Evolutionary conservation across 2,888 invertebrate species (phyloP).

Genomic region (Embidobia sp.): DNA sequence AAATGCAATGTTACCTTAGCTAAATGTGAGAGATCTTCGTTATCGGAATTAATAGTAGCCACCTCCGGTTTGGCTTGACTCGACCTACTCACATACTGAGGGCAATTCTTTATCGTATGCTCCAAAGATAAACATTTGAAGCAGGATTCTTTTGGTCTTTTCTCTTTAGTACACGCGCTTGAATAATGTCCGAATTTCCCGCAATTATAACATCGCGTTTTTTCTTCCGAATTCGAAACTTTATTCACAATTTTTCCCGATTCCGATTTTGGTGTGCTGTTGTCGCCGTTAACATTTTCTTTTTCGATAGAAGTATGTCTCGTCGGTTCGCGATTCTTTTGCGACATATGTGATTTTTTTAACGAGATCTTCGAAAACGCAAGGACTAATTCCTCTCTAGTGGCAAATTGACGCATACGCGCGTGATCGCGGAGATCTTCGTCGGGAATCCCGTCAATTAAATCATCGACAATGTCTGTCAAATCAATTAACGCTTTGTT

Average conservation of each 20-base stretch:
- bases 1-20: constrained; percentile 9
- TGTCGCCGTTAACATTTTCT: not conserved
- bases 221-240: not conserved
- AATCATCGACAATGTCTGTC: constrained; percentile 54
- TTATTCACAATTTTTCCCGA: not conserved
- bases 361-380: constrained; percentile 13
- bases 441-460: constrained; percentile 58
- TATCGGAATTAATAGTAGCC: constrained; percentile 49
- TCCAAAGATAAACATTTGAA: constrained; percentile 3
- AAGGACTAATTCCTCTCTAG: not conserved
- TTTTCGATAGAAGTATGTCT: no score
- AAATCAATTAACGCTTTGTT: constrained; percentile 50
- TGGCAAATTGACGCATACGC: constrained; percentile 31
- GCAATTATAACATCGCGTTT: constrained; percentile 37
- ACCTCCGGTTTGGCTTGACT: no score
- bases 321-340: no score
- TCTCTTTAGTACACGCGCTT: not conserved
- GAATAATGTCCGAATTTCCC: constrained; percentile 17
- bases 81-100: no score
- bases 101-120: not conserved
- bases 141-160: constrained; percentile 7
- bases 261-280: no score
- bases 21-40: not conserved
- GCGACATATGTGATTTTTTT: not conserved
- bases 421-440: constrained; percentile 43